These are phyloP conservation scores for Capreolus pygargus DNA, from an alignment of 2,113 vertebrate species.

Conservation along the genomic window DNA sequence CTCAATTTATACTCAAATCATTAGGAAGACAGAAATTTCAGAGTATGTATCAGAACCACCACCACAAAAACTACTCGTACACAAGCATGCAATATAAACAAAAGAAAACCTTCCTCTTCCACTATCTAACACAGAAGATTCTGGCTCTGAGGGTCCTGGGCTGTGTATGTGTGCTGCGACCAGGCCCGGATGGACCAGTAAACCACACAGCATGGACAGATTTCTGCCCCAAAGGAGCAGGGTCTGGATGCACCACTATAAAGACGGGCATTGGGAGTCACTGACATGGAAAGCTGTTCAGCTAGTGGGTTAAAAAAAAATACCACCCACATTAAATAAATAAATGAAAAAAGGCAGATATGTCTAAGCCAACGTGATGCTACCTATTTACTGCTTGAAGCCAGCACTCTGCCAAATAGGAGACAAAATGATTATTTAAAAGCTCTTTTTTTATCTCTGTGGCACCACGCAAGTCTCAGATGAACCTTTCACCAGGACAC, in stretches of 20 bases:
- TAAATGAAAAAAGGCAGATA: constrained; percentile 44
- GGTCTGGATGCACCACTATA: neutral
- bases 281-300: neutral
- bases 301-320: neutral
- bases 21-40: neutral
- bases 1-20: neutral
- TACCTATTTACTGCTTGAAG: constrained; percentile 69
- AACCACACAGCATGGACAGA: neutral
- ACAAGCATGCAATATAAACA: neutral
- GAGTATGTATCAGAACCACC: neutral
- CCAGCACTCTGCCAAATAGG: constrained; percentile 45
- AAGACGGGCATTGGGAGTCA: fast-evolving
- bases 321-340: constrained; percentile 40
- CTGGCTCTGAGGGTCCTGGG: neutral
- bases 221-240: neutral
- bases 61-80: too few relatives aligned
- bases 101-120: neutral
- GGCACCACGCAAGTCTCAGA: constrained; percentile 19
- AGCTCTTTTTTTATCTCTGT: constrained; percentile 72
- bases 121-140: neutral
- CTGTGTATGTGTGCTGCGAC: fast-evolving
- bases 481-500: constrained; percentile 33
- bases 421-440: constrained; percentile 80
- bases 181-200: fast-evolving
- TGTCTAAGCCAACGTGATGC: constrained; percentile 66